Evolutionary conservation across 2,888 invertebrate genomes (phyloP), one percentile per base, ranked within the genome.

Genomic region (Lepidonotus clava): DNA sequence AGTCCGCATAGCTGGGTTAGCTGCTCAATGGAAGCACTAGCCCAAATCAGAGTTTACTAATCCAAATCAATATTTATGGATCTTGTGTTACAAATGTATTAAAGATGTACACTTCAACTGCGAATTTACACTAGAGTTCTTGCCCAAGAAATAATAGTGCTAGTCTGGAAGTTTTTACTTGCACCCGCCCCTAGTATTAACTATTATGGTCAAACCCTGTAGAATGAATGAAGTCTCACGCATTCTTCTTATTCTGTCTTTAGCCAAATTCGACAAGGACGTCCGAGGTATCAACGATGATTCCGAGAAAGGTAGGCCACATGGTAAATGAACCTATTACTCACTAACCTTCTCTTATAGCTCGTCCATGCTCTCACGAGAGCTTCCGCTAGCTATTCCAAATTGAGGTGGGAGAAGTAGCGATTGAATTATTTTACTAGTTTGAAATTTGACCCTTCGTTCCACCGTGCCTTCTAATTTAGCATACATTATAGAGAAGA

Each of bases 231-330:
- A 61, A 11, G 24, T 46, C 46, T 46, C 8, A 6, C 46, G 18
- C 8, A 46, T 46, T 66, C 6, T 66, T 66, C 66, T 8, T 8
- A 8, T 6, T 6, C 18, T 1, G 34, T 76, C 46, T 80, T 6
- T 46, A 80, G 80, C 46, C 80, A 80, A 80, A 80, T 80, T 80
- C 46, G 80, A 80, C 46, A 80, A 80, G 21, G 80, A 80, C 24
- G 80, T 80, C 11, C 80, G 80, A 32, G 80, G 80, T n/a, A 80
- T 80, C 41, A 80, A 80, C 24, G 80, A 80, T 46, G 80, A 80
- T 6, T 46, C 80, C 28, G 80, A 80, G 51, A 80, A 80, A 80
- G 80, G 80, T 80, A 80, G 80, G 80, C 80, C 80, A 28, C 46
- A 46, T 28, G 46, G 80, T 51, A 80, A 71, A 71, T 18, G 38